A percentile compares a stretch with the other conserved stretches of the same genome.
Evolutionary conservation across 1,140 invertebrate species (phyloP).

Genomic region (Lamellibrachia luymesi): DNA sequence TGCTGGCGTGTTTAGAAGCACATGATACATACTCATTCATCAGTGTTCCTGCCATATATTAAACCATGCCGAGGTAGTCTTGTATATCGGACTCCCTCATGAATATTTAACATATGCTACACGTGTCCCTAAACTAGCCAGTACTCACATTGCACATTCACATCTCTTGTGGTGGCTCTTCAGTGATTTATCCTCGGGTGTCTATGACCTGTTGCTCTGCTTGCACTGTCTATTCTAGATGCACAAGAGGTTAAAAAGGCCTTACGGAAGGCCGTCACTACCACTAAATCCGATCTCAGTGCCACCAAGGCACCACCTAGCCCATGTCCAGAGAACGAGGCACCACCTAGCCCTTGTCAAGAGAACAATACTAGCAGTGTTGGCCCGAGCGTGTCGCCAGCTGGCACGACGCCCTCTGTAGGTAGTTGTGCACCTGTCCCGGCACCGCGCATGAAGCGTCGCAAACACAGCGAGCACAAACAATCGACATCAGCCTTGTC

Average conservation of each 20-base stretch:
- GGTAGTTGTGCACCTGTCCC: neutral
- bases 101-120: neutral
- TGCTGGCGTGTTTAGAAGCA: neutral
- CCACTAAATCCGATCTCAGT: neutral
- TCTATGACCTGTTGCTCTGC: neutral
- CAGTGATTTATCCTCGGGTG: neutral
- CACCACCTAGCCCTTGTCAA: neutral
- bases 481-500: neutral
- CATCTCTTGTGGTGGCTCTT: neutral
- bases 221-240: neutral
- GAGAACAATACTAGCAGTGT: neutral
- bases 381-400: neutral
- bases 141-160: neutral
- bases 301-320: neutral
- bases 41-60: neutral
- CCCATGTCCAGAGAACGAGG: neutral
- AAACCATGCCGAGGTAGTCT: neutral
- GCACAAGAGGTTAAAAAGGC: constrained; percentile 4
- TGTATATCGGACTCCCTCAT: neutral
- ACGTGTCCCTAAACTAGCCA: neutral
- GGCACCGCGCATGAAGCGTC: neutral
- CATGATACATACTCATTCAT: neutral
- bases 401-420: neutral
- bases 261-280: neutral
- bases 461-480: neutral